These are phyloP conservation scores for Pyralis farinalis DNA, from an alignment of 2,888 invertebrate species.

Conservation along the genomic window DNA sequence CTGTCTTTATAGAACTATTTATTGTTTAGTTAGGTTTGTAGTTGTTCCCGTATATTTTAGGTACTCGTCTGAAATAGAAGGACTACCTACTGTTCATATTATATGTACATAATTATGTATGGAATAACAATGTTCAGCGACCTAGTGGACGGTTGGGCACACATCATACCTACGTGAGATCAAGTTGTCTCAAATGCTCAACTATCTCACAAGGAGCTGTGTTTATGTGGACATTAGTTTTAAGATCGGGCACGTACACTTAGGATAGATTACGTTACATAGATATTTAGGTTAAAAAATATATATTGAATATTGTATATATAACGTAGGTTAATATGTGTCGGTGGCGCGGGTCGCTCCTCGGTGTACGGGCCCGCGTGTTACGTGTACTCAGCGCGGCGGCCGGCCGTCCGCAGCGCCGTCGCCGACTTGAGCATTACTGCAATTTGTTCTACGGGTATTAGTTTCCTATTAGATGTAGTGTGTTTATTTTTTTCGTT, in stretches of 20 bases:
- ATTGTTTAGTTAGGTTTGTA: constrained; percentile 71
- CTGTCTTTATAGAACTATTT: constrained; percentile 71
- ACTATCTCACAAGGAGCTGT: constrained; percentile 22
- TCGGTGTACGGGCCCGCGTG: constrained; percentile 2
- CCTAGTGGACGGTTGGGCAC: constrained; percentile 21
- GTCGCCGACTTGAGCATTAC: constrained; percentile 37
- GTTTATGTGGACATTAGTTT: constrained; percentile 25
- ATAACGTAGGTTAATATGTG: constrained; percentile 32
- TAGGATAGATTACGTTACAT: constrained; percentile 34
- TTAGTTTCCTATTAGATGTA: constrained; percentile 80
- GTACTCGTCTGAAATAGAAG: constrained; percentile 35
- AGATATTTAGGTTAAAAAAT: constrained; percentile 38
- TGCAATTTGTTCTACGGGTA: constrained; percentile 81
- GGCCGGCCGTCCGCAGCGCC: constrained; percentile 21
- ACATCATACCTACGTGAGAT: background rate
- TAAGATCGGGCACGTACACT: constrained; percentile 38
- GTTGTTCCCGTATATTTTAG: constrained; percentile 36
- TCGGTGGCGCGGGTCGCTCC: background rate
- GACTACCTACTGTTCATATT: constrained; percentile 41
- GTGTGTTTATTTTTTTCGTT: constrained; percentile 68
- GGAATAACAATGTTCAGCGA: constrained; percentile 16
- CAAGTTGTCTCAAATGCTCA: constrained; percentile 12
- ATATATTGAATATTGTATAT: constrained; percentile 48
- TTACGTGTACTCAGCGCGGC: constrained; percentile 18
- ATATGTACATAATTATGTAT: constrained; percentile 40